Percentiles rank a stretch among this genome's conserved stretches.
Evolutionary conservation across 2,888 invertebrate genomes (phyloP).

Genomic region (Stenoptilia bipunctidactyla): DNA sequence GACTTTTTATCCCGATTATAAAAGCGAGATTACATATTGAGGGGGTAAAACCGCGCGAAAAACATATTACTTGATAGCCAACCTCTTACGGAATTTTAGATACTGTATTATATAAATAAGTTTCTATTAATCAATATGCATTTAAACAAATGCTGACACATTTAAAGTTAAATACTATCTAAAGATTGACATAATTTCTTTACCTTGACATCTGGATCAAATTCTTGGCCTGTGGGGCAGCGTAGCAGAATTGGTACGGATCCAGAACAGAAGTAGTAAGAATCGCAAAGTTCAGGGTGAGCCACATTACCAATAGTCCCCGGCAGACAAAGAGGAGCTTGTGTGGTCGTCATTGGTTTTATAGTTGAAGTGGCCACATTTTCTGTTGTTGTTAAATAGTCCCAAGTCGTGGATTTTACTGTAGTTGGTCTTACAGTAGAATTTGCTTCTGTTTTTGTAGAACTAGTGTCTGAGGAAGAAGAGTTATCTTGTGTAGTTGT

Average conservation of each 20-base stretch:
- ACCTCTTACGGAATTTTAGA: too few species aligned
- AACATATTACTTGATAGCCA: too few species aligned
- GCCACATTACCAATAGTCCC: conserved; percentile 21
- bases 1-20: too few species aligned
- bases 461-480: not conserved
- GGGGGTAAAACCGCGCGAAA: too few species aligned
- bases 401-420: not conserved
- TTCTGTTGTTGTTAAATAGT: conserved; percentile 3
- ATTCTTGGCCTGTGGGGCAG: conserved; percentile 22
- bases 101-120: too few species aligned
- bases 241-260: conserved; percentile 13
- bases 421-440: not conserved
- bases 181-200: too few species aligned
- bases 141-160: too few species aligned
- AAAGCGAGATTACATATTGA: too few species aligned
- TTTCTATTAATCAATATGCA: too few species aligned
- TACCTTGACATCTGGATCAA: conserved; percentile 18
- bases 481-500: conserved; percentile 2
- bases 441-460: not conserved
- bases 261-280: conserved; percentile 19
- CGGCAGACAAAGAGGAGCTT: conserved; percentile 15
- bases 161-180: too few species aligned
- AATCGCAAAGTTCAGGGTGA: conserved; percentile 21
- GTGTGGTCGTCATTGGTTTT: conserved; percentile 6
- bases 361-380: not conserved